Evolutionary conservation across 1,140 invertebrate species (phyloP), one percentile per base, ranked within the genome.

Genomic region (Pachyrhynchus sulphureomaculatus): DNA sequence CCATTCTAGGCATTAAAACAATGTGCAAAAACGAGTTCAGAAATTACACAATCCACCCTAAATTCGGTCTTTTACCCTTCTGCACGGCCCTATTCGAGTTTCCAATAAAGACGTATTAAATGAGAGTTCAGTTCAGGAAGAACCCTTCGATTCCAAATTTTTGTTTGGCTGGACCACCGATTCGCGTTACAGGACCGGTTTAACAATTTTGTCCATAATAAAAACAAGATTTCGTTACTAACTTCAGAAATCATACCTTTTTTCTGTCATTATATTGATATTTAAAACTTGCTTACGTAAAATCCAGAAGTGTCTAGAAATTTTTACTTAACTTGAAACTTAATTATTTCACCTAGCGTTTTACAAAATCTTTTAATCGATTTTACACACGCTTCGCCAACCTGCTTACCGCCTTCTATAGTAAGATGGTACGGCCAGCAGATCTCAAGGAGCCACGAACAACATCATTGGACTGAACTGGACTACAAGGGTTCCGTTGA

Each of bases 21-120:
- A 66, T 63, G 65, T 66, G 60, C 56, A 66, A 63, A 66, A 66
- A 66, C 60, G 65, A 66, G 65, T 60, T 56, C 65, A 33, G 57
- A 60, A 60, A 63, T 62, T 63, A 63, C 65, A 63, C 55, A 60
- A 66, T 63, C 55, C 62, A 57, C 65, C 65, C 65, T 60, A 66
- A 60, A 62, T 62, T 59, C 37, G 32, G 63, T 29, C 57, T 48
- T 45, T 55, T 37, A 55, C 59, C 49, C 49, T 48, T 53, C 49
- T 36, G 34, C 42, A 39, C 8, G 10, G 15, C 29, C 29, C 37
- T 21, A 23, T 55, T 55, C 51, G 33, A 32, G 44, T 59, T 61
- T 52, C 61, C 61, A 55, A 56, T 63, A 63, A 55, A 56, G 52
- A 57, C 34, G 52, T 49, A 63, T 56, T 63, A 56, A 63, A 55